Percentiles rank a stretch among this genome's conserved stretches.
Conservation (phyloP, 2,113 vertebrate genomes). For the Amia ocellicauda region DNA sequence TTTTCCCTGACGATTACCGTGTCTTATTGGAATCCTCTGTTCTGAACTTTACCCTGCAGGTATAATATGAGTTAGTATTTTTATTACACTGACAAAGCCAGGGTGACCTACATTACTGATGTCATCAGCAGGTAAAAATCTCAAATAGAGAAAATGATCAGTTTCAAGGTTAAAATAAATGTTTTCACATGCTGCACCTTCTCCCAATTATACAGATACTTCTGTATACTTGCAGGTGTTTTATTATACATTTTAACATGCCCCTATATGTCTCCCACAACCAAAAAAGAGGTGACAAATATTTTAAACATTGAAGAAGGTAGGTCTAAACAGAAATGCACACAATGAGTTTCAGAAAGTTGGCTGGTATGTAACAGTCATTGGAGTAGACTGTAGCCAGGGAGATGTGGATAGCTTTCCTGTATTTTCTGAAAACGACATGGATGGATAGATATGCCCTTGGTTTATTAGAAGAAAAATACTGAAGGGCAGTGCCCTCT, state of each 20-base stretch:
- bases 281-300: not conserved
- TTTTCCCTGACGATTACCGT: not conserved
- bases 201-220: not conserved
- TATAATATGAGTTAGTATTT: not conserved
- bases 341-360: too few species aligned
- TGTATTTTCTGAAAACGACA: too few species aligned
- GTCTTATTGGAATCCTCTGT: not conserved
- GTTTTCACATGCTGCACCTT: not conserved
- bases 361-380: too few species aligned
- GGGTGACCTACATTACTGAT: not conserved
- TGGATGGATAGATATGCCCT: too few species aligned
- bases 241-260: not conserved
- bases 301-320: not conserved
- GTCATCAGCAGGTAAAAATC: not conserved
- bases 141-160: not conserved
- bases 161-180: conserved; percentile 4
- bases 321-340: not conserved
- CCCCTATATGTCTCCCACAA: not conserved
- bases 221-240: not conserved
- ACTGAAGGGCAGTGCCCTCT: too few species aligned
- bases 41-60: not conserved
- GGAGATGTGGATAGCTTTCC: too few species aligned
- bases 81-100: not conserved
- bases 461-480: too few species aligned
- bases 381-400: too few species aligned